Percentiles rank a stretch among this genome's conserved stretches.
phyloP scores from a whole-genome alignment of 1,140 invertebrate genomes.

The Diuraphis noxia region DNA sequence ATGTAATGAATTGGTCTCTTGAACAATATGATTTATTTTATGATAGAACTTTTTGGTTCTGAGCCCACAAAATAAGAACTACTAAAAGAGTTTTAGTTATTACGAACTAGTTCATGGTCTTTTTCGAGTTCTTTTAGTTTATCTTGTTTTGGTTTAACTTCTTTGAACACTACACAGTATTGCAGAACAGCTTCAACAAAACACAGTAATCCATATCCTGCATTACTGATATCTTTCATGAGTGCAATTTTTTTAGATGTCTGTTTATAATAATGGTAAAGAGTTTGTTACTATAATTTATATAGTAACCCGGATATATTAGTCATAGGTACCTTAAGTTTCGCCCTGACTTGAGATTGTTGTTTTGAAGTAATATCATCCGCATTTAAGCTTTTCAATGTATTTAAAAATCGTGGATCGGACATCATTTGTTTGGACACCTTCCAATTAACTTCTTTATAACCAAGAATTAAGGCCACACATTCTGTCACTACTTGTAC shows the following conservation, averaged over 20 bases:
- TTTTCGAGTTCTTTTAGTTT: conserved; percentile 75
- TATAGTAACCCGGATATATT: background rate
- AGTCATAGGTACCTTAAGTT: conserved; percentile 67
- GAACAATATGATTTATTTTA: background rate
- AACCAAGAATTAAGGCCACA: conserved; percentile 78
- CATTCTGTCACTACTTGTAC: conserved; percentile 82
- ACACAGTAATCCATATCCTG: conserved; percentile 80
- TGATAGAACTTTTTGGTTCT: background rate
- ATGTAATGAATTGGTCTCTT: background rate
- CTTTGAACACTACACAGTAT: conserved; percentile 81
- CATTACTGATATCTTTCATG: conserved; percentile 76
- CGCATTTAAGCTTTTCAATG: conserved; percentile 82
- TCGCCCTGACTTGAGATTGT: conserved; percentile 63
- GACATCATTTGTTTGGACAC: conserved; percentile 87
- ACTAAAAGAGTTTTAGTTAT: background rate
- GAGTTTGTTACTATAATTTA: background rate
- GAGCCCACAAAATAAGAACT: background rate
- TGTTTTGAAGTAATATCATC: conserved; percentile 77
- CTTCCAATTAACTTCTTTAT: conserved; percentile 87
- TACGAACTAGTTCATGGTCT: conserved; percentile 61
- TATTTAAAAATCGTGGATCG: conserved; percentile 79
- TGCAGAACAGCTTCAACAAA: conserved; percentile 83
- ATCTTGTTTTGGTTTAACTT: conserved; percentile 87
- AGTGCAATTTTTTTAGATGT: conserved; percentile 72
- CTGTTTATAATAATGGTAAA: conserved; percentile 49